Conservation (phyloP, 2,113 vertebrate species). For the Rhynchomys soricoides region DNA sequence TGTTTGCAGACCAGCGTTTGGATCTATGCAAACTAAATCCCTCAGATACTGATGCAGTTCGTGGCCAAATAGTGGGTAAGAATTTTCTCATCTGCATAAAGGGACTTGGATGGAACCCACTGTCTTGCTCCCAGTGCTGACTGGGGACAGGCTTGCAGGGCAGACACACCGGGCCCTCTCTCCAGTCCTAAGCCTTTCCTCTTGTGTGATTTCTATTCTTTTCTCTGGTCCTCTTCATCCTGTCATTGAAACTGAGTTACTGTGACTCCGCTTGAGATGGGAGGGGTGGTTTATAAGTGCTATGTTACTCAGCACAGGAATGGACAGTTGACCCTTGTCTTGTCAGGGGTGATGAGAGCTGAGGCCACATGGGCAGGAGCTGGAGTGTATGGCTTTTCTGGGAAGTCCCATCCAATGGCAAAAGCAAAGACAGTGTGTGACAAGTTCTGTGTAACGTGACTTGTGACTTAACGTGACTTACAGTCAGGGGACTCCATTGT, state of each 20-base stretch:
- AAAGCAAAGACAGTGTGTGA: background rate
- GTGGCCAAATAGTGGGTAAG: conserved; percentile 99
- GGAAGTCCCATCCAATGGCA: background rate
- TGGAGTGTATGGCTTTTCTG: background rate
- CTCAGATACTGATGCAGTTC: conserved; percentile 96
- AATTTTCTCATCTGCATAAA: conserved; percentile 82
- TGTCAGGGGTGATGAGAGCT: background rate
- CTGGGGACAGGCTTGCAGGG: background rate
- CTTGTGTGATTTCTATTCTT: background rate
- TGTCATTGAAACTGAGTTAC: conserved; percentile 40
- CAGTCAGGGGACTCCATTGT: background rate
- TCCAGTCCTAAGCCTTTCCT: background rate
- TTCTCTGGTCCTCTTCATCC: conserved; percentile 6
- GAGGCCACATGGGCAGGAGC: background rate
- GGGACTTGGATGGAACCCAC: conserved; percentile 57
- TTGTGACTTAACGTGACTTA: background rate
- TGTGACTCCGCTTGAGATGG: background rate
- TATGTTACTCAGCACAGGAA: background rate
- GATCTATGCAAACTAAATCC: conserved; percentile 99
- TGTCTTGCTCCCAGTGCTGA: background rate
- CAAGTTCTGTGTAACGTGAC: background rate
- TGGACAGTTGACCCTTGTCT: background rate
- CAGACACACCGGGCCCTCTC: conserved; percentile 18
- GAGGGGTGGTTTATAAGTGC: background rate
- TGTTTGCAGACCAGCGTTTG: conserved; percentile 96